phyloP scores from a whole-genome alignment of 1,140 invertebrate species.

The Drosophila tropicalis region DNA sequence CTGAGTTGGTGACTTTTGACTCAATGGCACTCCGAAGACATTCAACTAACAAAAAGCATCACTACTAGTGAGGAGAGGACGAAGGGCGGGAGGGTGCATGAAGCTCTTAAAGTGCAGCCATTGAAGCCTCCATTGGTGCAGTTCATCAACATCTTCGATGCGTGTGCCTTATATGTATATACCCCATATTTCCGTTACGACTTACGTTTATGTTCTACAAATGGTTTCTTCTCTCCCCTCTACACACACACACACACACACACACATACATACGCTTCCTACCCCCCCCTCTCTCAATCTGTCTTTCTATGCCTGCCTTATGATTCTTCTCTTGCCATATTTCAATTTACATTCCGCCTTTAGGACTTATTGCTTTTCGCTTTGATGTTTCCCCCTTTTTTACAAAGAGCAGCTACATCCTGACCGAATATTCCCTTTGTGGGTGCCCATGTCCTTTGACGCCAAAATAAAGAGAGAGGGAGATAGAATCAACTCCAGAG shows the following conservation, averaged over 20 bases:
- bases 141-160: slow-evolving; percentile 9
- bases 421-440: slow-evolving; percentile 19
- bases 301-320: slow-evolving; percentile 4
- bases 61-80: neutral
- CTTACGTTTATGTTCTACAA: slow-evolving; percentile 4
- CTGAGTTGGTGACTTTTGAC: slow-evolving; percentile 15
- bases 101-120: slow-evolving; percentile 19
- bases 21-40: slow-evolving; percentile 59
- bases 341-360: slow-evolving; percentile 75
- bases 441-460: slow-evolving; percentile 63
- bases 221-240: neutral
- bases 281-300: neutral
- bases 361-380: slow-evolving; percentile 75
- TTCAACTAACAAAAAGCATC: slow-evolving; percentile 43
- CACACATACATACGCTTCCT: neutral
- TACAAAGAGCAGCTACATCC: slow-evolving; percentile 7
- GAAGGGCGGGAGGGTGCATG: slow-evolving; percentile 16
- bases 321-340: slow-evolving; percentile 45
- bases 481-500: neutral
- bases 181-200: slow-evolving; percentile 4
- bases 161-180: neutral
- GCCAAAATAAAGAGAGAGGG: slow-evolving; percentile 21
- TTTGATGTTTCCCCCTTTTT: slow-evolving; percentile 56
- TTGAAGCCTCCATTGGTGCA: slow-evolving; percentile 25
- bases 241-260: neutral